Conservation (phyloP, 2,113 vertebrate species). For the Pithys albifrons region DNA sequence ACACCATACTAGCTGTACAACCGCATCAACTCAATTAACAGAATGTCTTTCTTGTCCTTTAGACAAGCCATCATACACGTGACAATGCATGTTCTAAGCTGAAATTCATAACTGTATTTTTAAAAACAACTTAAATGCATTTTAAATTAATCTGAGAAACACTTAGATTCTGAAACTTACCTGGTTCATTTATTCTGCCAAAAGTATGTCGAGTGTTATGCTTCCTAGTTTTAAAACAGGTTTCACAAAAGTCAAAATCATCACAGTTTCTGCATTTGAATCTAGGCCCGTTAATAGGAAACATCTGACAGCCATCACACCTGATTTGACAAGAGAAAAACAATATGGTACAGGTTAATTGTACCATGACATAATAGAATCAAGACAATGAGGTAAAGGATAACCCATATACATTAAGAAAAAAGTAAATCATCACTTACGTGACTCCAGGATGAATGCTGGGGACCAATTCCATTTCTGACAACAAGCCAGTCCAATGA, state of each 20-base stretch:
- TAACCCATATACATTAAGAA: not conserved
- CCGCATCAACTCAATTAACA: not conserved
- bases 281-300: conserved; percentile 94
- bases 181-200: conserved; percentile 95
- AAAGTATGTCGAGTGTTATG: conserved; percentile 93
- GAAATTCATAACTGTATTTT: not conserved
- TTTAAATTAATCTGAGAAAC: not conserved
- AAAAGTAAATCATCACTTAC: conserved; percentile 69
- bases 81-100: not conserved
- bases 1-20: not conserved
- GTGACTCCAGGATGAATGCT: conserved; percentile 95
- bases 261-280: conserved; percentile 98
- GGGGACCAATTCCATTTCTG: conserved; percentile 97
- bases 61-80: not conserved
- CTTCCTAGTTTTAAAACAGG: conserved; percentile 94
- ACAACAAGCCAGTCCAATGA: conserved; percentile 95
- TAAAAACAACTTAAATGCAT: not conserved
- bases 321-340: conserved; percentile 67
- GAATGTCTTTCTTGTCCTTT: not conserved
- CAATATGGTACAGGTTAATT: not conserved
- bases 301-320: conserved; percentile 98
- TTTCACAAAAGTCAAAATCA: conserved; percentile 98
- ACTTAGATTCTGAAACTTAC: conserved; percentile 57
- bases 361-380: not conserved
- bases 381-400: not conserved